Evolutionary conservation across 2,888 invertebrate species (phyloP), one percentile per base, ranked within the genome.

Genomic region (Pollenia angustigena): DNA sequence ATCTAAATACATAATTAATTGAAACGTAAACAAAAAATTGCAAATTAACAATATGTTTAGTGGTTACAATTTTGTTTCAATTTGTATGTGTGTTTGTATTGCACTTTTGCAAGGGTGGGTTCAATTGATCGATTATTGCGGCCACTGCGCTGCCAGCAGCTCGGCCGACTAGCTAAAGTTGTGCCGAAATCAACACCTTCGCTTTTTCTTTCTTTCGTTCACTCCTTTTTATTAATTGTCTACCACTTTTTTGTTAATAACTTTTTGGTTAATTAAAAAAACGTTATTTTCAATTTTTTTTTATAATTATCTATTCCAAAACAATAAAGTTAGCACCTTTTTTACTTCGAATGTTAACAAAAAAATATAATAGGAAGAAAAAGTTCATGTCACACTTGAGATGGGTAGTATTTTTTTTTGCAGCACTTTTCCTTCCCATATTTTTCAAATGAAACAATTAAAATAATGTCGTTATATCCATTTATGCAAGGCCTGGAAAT

Each of bases 111-210:
- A 82, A 83, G 86, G 86, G 87, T 87, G 87, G 87, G 84, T 87
- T 87, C 78, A 84, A 84, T 84, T 81, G 84, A 87, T 87, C 84
- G 87, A 87, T 87, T 87, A 76, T 84, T 69, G 79, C 84, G 74
- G 79, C 48, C 68, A 62, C 84, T 62, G 79, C 79, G 56, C 74
- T 72, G 84, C 54, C 50, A 40, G 46, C 86, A 62, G 79, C 74
- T 71, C 80, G 66, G 80, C 68, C 52, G 58, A 16, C 76, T 64
- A 78, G 14, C 66, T 74, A 68, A 68, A 74, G 78, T 66, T 86
- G 64, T 68, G 78, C 81, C 81, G 84, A 81, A 81, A 84, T 84
- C 81, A 87, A 87, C 83, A 83, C 86, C 83, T 87, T 86, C 86
- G 86, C 83, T 83, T 86, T 75, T 56, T 74, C 64, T 60, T 69